Evolutionary conservation across 2,888 invertebrate genomes (phyloP).

Genomic region (Strigamia crassipes): DNA sequence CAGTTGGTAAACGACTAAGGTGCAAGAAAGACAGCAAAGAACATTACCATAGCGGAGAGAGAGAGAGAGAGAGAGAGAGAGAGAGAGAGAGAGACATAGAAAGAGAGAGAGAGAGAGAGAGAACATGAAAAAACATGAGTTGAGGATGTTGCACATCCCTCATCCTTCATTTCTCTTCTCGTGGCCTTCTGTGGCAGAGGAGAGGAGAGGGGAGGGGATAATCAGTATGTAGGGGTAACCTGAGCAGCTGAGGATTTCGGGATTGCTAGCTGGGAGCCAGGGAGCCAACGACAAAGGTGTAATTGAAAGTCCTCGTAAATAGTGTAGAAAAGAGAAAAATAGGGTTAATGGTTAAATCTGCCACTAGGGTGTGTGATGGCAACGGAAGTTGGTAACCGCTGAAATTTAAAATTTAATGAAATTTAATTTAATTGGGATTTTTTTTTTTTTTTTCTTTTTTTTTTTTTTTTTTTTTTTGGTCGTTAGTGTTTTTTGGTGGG

Average conservation of each 20-base stretch:
- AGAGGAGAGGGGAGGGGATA: not conserved
- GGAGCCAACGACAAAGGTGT: conserved; percentile 12
- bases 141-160: not conserved
- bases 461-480: not conserved
- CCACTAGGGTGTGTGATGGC: conserved; percentile 1
- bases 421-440: conserved; percentile 14
- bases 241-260: conserved; percentile 27
- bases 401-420: conserved; percentile 15
- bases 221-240: conserved; percentile 26
- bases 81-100: not conserved
- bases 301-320: conserved; percentile 27
- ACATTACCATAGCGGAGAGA: not conserved
- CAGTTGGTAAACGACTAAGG: not conserved
- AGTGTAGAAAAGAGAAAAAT: not conserved
- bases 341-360: not conserved
- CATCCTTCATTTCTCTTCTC: not conserved
- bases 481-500: not conserved
- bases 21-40: not conserved
- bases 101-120: not conserved
- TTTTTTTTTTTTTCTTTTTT: not conserved
- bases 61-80: not conserved
- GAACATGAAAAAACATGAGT: conserved; percentile 35
- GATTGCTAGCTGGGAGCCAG: not conserved
- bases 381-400: not conserved
- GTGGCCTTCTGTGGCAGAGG: not conserved